Base-by-base conservation (phyloP, 2,113 vertebrate genomes). In the Catagonus wagneri region DNA sequence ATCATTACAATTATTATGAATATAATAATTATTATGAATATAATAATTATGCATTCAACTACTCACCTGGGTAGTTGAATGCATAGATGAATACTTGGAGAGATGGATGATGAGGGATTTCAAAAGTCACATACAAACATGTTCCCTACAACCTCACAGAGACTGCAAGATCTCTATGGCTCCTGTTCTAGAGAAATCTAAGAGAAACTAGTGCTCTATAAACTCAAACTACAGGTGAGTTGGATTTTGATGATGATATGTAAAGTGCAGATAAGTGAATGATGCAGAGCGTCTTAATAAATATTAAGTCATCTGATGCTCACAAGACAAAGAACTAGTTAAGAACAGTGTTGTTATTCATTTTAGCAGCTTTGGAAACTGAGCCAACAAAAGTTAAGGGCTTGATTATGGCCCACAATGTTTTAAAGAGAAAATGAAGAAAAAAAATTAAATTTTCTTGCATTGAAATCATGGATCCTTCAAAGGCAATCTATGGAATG, bases 191-290 rank as follows among this genome's bases (percentile, higher is more conserved):
- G 54, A 94, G 29, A 92, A 94, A 76, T 56, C 14, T 85, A n/a
- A 86, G 39, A 89, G 65, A 72, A 97, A 61, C 29, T 39, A 52
- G 20, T 36, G 54, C 27, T 72, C 63, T 56, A 29, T 72, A 72
- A 78, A 68, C 52, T 34, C 16, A 58, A 8, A 12, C 6, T 68
- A 66, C 44, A 91, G 3, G 6, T 34, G 36, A 92, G 52, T 58
- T 72, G 9, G 54, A 87, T 16, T 71, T 1, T 78, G 20, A 72
- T 36, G 36, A 66, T 14, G 27, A 17, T 61, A 65, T 36, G 9
- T 83, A 87, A 95, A 94, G 74, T 54, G 89, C 9, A 20, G 94
- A 78, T 74, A 60, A 96, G 34, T 39, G 32, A 76, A 69, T 61
- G 44, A 6, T 58, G 3, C 12, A 58, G 23, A 89, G 2, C 12